Evolutionary conservation across 2,113 vertebrate species (phyloP).

Genomic region (Zosterops japonicus): DNA sequence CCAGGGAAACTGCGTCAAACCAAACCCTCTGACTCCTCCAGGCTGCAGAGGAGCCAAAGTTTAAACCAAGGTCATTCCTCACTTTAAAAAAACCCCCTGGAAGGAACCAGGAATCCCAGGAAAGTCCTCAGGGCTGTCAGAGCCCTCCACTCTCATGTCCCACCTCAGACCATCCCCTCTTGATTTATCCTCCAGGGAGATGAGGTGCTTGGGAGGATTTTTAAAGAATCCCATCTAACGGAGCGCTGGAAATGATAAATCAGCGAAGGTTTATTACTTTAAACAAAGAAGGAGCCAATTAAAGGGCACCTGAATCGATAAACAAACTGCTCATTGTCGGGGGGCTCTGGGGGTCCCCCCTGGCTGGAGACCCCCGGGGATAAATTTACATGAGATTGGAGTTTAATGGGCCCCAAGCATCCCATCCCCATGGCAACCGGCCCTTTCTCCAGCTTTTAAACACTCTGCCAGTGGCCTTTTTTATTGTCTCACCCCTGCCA

Average conservation of each 20-base stretch:
- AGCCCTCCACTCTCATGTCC: background rate
- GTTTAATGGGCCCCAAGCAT: constrained; percentile 86
- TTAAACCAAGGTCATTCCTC: background rate
- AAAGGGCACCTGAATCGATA: constrained; percentile 90
- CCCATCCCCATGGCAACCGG: constrained; percentile 80
- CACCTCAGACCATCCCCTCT: background rate
- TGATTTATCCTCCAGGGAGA: constrained; percentile 27
- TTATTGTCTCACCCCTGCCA: constrained; percentile 85
- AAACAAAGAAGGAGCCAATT: constrained; percentile 89
- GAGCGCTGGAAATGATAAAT: constrained; percentile 86
- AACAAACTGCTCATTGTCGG: constrained; percentile 92
- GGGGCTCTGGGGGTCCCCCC: constrained; percentile 62
- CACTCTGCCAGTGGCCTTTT: constrained; percentile 80
- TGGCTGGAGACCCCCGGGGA: constrained; percentile 57
- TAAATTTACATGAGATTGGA: constrained; percentile 91
- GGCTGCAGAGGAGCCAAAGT: background rate
- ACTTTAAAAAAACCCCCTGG: background rate
- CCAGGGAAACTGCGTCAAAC: background rate
- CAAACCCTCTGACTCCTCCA: rapidly evolving
- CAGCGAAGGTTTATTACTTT: constrained; percentile 81
- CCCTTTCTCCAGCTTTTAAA: constrained; percentile 91
- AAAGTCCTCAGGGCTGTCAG: background rate
- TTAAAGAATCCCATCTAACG: constrained; percentile 48
- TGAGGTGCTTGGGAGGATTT: constrained; percentile 9
- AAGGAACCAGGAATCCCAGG: background rate